phyloP scores from a whole-genome alignment of 2,888 invertebrate species.

The Baccha elongata region DNA sequence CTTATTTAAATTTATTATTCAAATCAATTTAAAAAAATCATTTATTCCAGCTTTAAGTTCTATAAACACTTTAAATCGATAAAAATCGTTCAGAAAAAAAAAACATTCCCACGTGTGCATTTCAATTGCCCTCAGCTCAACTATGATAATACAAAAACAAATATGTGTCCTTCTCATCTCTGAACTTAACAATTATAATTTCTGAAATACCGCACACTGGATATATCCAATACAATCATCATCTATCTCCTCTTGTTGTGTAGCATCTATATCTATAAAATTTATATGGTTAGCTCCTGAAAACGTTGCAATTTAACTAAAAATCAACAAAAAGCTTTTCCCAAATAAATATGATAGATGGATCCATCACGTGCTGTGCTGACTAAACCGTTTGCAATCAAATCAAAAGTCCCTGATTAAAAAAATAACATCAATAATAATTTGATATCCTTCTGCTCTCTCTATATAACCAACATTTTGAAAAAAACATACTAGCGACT shows the following conservation, averaged over 20 bases:
- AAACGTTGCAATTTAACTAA: conserved; percentile 20
- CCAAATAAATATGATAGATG: conserved; percentile 27
- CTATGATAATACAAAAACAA: not conserved
- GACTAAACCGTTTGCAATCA: conserved; percentile 43
- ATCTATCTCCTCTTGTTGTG: no score
- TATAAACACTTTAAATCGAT: not conserved
- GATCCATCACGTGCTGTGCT: conserved; percentile 12
- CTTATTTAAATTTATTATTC: no score
- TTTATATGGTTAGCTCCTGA: not conserved
- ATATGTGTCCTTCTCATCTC: not conserved
- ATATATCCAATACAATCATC: not conserved
- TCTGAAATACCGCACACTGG: not conserved
- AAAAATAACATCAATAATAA: conserved; percentile 49
- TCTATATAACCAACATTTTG: not conserved
- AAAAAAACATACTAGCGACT: no score
- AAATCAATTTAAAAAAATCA: no score
- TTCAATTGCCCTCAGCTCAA: not conserved
- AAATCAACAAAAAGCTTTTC: conserved; percentile 25
- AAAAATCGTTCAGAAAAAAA: not conserved
- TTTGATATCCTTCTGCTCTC: conserved; percentile 42
- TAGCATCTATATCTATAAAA: not conserved
- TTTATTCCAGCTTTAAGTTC: not conserved
- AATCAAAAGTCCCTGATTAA: conserved; percentile 51
- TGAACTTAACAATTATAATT: conserved; percentile 28
- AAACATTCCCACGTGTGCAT: not conserved